Conservation (phyloP, 2,888 invertebrate genomes). For the Hypsopygia costalis region DNA sequence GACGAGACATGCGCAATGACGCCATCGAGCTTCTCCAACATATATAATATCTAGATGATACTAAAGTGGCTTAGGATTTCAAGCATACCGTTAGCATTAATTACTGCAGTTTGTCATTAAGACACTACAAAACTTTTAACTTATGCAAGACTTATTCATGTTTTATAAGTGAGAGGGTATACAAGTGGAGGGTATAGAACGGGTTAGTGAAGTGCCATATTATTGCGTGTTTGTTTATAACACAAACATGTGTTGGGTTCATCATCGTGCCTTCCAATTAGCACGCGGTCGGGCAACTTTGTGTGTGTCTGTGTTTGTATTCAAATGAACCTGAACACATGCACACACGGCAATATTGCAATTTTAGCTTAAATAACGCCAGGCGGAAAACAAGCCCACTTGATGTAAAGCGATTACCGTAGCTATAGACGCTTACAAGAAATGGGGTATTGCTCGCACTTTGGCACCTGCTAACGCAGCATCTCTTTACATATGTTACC, state of each 20-base stretch:
- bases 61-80: too few relatives aligned
- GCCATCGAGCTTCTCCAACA: too few relatives aligned
- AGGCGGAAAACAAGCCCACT: too few relatives aligned
- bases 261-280: slow-evolving; percentile 15
- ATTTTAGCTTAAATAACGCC: slow-evolving; percentile 4
- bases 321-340: background rate
- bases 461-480: too few relatives aligned
- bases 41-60: too few relatives aligned
- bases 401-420: too few relatives aligned
- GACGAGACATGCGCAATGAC: too few relatives aligned
- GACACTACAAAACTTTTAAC: background rate
- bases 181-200: background rate
- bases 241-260: slow-evolving; percentile 15
- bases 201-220: slow-evolving; percentile 3
- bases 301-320: background rate
- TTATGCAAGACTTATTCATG: background rate
- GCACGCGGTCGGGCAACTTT: slow-evolving; percentile 7
- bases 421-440: too few relatives aligned
- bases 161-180: background rate
- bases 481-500: too few relatives aligned
- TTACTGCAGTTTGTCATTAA: too few relatives aligned
- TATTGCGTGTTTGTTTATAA: slow-evolving; percentile 12
- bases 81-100: too few relatives aligned
- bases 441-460: too few relatives aligned
- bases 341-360: slow-evolving; percentile 7